phyloP scores from a whole-genome alignment of 23 tunicate species.

The Halocynthia roretzi region DNA sequence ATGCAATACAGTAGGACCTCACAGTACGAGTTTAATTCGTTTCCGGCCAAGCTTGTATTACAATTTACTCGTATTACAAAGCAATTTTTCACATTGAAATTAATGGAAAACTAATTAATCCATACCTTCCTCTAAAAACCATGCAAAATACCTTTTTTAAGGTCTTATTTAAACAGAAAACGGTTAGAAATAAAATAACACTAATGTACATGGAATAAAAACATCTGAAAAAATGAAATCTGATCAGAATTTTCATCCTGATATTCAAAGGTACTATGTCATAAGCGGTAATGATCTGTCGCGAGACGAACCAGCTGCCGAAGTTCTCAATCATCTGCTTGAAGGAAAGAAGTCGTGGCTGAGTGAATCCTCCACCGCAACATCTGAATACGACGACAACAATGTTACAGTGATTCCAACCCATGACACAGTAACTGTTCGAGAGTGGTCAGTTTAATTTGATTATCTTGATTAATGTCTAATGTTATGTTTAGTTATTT shows the following conservation, averaged over 20 bases:
- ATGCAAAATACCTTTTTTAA: too few species aligned
- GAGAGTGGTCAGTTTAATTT: slow-evolving; percentile 39
- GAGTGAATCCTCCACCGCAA: slow-evolving; percentile 2
- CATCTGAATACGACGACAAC: slow-evolving; percentile 9
- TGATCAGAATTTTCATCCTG: not conserved
- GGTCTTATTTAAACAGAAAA: too few species aligned
- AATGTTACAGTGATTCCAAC: slow-evolving; percentile 87
- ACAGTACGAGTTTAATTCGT: too few species aligned
- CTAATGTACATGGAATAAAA: too few species aligned
- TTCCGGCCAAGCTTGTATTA: too few species aligned
- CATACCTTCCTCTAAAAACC: too few species aligned
- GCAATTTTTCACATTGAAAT: too few species aligned
- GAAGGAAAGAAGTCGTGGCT: slow-evolving; percentile 69
- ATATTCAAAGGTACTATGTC: slow-evolving; percentile 57
- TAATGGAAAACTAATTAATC: too few species aligned
- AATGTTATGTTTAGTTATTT: not conserved
- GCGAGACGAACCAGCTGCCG: slow-evolving; percentile 41
- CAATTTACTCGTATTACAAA: too few species aligned
- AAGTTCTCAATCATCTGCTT: slow-evolving; percentile 32
- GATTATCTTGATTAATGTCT: not conserved
- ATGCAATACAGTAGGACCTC: too few species aligned
- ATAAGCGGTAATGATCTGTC: slow-evolving; percentile 57
- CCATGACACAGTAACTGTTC: slow-evolving; percentile 46
- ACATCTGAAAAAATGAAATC: too few species aligned
- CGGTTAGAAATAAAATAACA: too few species aligned